A percentile compares a stretch with the other conserved stretches of the same genome.
Evolutionary conservation across 2,113 vertebrate genomes (phyloP).

Genomic region (Cnemophilus loriae): DNA sequence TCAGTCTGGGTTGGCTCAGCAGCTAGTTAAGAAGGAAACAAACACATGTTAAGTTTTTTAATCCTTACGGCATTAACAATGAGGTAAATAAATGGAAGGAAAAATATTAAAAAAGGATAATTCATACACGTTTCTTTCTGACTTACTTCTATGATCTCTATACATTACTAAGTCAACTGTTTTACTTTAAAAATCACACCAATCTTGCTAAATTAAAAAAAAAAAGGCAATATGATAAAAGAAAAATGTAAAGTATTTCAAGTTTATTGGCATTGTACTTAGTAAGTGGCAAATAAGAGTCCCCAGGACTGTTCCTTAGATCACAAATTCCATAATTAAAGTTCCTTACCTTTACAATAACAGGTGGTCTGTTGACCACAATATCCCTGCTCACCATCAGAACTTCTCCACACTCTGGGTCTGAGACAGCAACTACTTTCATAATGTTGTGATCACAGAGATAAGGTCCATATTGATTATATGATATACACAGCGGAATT

Average conservation of each 20-base stretch:
- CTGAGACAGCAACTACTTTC: slow-evolving; percentile 54
- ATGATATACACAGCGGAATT: slow-evolving; percentile 38
- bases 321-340: background rate
- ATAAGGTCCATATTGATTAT: slow-evolving; percentile 40
- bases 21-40: slow-evolving; percentile 6
- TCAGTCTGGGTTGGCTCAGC: slow-evolving; percentile 44
- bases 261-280: background rate
- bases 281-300: background rate
- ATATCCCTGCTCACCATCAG: slow-evolving; percentile 61
- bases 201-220: background rate
- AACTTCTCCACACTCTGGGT: slow-evolving; percentile 44
- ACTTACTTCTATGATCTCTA: background rate
- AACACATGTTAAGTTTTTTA: background rate
- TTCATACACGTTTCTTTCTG: background rate
- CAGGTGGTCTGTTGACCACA: slow-evolving; percentile 40
- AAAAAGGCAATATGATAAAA: background rate
- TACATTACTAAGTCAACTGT: background rate
- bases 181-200: background rate
- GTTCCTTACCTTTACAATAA: slow-evolving; percentile 58
- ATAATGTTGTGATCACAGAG: slow-evolving; percentile 59
- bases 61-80: background rate
- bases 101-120: background rate
- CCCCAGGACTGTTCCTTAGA: background rate
- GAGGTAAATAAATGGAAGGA: background rate
- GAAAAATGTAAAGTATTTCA: background rate